phyloP scores from a whole-genome alignment of 2,888 invertebrate genomes.

The Spodoptera exigua region DNA sequence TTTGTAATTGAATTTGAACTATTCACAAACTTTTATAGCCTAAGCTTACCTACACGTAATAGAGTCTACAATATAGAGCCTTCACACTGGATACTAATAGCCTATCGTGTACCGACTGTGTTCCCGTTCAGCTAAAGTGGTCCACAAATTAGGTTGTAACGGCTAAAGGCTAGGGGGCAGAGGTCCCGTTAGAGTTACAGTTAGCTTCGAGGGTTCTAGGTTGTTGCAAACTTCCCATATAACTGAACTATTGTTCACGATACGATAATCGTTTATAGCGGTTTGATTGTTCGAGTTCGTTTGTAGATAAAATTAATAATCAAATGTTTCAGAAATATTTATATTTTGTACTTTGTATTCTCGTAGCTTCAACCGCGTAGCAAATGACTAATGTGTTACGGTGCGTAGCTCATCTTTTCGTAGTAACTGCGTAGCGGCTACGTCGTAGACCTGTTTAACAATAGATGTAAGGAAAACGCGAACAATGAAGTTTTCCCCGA shows the following conservation, averaged over 20 bases:
- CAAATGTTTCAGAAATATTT: too few relatives aligned
- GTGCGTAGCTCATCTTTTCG: constrained; percentile 21
- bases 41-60: not conserved
- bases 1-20: constrained; percentile 47
- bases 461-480: constrained; percentile 17
- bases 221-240: constrained; percentile 12
- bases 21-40: constrained; percentile 16
- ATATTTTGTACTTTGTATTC: not conserved
- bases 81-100: constrained; percentile 1
- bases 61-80: not conserved
- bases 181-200: not conserved
- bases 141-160: constrained; percentile 20
- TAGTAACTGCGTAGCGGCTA: constrained; percentile 20
- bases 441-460: constrained; percentile 20
- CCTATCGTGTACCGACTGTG: not conserved
- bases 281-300: constrained; percentile 4
- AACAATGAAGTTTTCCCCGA: constrained; percentile 36
- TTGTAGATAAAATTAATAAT: not conserved
- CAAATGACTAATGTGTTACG: constrained; percentile 20
- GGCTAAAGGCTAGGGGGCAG: constrained; percentile 5
- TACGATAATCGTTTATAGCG: constrained; percentile 25
- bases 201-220: constrained; percentile 10
- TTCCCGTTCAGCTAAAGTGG: constrained; percentile 7
- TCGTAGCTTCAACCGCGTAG: constrained; percentile 19
- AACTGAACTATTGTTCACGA: constrained; percentile 1